Percentiles rank a stretch among this genome's conserved stretches.
phyloP scores from a whole-genome alignment of 2,888 invertebrate genomes.

The Steinernema carpocapsae region DNA sequence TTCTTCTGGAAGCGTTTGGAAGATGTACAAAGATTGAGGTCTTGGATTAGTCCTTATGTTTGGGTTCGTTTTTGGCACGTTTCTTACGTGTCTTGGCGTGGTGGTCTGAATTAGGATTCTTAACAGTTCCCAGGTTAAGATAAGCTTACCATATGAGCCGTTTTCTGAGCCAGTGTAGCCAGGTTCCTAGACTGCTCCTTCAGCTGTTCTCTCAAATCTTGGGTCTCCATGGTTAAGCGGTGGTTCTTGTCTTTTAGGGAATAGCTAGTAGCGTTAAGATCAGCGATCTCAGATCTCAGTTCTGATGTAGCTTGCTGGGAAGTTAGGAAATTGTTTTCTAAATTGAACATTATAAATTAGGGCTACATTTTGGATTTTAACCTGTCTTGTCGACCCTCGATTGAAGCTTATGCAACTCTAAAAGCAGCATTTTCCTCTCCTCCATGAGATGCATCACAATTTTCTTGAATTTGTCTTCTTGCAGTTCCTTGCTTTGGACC shows the following conservation, averaged over 20 bases:
- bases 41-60: not conserved
- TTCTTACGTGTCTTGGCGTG: not conserved
- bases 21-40: not conserved
- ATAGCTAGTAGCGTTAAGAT: not conserved
- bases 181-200: not conserved
- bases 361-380: too few species aligned
- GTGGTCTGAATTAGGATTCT: too few species aligned
- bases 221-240: not conserved
- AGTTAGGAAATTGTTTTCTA: not conserved
- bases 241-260: conserved; percentile 6
- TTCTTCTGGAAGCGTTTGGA: not conserved
- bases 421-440: not conserved
- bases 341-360: not conserved
- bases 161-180: not conserved
- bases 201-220: not conserved
- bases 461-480: not conserved
- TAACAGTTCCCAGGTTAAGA: too few species aligned
- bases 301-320: not conserved
- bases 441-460: not conserved
- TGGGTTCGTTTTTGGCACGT: conserved; percentile 6
- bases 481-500: not conserved
- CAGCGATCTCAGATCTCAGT: not conserved
- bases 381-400: not conserved
- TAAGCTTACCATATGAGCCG: too few species aligned
- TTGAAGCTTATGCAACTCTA: not conserved